Base-by-base conservation (phyloP, 1,140 invertebrate species). In the Penaeus chinensis region DNA sequence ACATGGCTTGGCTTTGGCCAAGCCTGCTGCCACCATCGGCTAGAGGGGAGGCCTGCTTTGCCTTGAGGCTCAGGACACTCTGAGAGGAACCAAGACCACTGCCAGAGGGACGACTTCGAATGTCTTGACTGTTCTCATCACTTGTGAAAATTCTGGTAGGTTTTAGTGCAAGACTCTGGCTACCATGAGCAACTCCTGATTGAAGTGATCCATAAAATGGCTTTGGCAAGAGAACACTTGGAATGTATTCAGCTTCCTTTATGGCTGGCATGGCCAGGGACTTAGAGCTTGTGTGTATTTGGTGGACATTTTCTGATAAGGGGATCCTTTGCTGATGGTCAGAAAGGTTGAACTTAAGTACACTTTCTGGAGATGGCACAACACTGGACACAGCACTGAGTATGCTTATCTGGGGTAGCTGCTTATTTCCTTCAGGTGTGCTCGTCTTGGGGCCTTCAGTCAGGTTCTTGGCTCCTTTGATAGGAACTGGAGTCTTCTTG, bases 351-450 rank as follows among this genome's bases (percentile, higher is more conserved):
- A 74, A 24, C 71, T 78, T 78, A 18, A 87, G 76, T 19, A 81
- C 61, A 65, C 66, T 82, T 60, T 89, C 89, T 54, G 89, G 89
- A 54, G 89, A 89, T 20, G 82, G 63, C 13, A 89, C 89, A 42
- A 89, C 89, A 85, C 89, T 89, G 3, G 89, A 89, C 82, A 89
- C 82, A 27, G 85, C 85, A 81, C 89, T 89, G n/a, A 89, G 85
- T 47, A 87, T 85, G 63, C 89, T 89, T 16, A 89, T 78, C 32
- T 89, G 89, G 18, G 88, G 88, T 32, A 89, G 60, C 42, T 87
- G 85, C 24, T 87, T 84, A 8, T 84, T 87, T 24, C 87, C 87
- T 24, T 89, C 84, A 62, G 87, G 87, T 20, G 82, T 85, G 63
- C 87, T 85, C 24, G 85, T 87, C 32, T 87, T 87, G 18, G 85